phyloP scores from a whole-genome alignment of 2,797 vertebrate species.

The Orestias chungarensis region DNA sequence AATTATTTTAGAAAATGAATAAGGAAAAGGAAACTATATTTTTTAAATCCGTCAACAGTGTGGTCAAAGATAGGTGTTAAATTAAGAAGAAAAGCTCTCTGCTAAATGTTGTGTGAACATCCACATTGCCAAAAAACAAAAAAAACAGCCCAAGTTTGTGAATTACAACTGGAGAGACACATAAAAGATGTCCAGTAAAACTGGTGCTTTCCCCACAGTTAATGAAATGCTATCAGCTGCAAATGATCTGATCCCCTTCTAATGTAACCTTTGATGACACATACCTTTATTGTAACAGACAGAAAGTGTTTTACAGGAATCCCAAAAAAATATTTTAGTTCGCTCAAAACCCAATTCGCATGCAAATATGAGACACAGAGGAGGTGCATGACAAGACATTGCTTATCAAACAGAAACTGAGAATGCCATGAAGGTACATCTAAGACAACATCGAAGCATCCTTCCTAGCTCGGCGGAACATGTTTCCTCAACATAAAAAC shows the following conservation, averaged over 20 bases:
- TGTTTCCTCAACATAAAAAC: neutral
- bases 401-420: neutral
- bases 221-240: neutral
- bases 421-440: neutral
- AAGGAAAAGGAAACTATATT: neutral
- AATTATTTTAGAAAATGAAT: neutral
- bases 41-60: neutral
- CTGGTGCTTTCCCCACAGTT: neutral
- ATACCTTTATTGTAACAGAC: neutral
- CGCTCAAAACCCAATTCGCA: neutral
- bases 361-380: neutral
- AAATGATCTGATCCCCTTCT: neutral
- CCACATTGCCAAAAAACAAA: neutral
- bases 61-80: neutral
- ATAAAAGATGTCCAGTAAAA: neutral
- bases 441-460: conserved; percentile 22
- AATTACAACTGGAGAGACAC: neutral
- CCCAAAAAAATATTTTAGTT: neutral
- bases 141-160: neutral
- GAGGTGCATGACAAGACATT: neutral
- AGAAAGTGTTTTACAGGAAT: neutral
- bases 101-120: neutral
- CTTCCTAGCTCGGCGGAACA: neutral
- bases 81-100: neutral
- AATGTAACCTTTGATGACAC: neutral